Percentiles rank a stretch among this genome's conserved stretches.
Conservation (phyloP, 2,113 vertebrate species). For the Eolophus roseicapilla region DNA sequence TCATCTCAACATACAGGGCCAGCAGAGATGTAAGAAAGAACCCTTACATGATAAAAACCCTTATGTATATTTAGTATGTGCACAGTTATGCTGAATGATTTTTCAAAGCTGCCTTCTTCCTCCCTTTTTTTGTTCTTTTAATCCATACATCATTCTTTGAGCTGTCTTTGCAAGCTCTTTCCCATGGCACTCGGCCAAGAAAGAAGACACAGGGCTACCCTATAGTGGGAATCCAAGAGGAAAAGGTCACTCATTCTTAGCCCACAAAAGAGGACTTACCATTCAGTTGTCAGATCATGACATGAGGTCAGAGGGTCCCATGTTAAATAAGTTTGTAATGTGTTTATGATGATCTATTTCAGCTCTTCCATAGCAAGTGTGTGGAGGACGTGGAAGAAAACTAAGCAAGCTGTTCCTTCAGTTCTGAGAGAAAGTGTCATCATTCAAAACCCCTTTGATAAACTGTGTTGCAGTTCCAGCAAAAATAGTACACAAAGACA, state of each 20-base stretch:
- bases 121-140: neutral
- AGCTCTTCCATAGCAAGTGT: neutral
- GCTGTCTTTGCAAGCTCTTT: conserved; percentile 34
- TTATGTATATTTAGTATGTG: neutral
- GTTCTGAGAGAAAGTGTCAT: neutral
- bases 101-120: conserved; percentile 31
- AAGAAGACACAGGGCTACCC: neutral
- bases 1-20: neutral
- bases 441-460: neutral
- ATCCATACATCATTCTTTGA: conserved; percentile 38
- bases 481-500: neutral
- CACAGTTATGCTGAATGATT: conserved; percentile 43
- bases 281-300: conserved; percentile 43
- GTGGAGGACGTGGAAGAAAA: neutral
- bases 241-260: conserved; percentile 66
- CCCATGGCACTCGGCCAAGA: conserved; percentile 55
- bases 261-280: conserved; percentile 52
- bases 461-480: neutral
- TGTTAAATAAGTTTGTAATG: neutral
- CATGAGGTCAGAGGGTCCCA: neutral
- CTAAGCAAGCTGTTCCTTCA: neutral
- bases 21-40: neutral
- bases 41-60: neutral
- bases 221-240: conserved; percentile 31
- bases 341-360: neutral